Percentiles rank a stretch among this genome's conserved stretches.
Conservation (phyloP, 2,113 vertebrate species). For the Engraulis encrasicolus region DNA sequence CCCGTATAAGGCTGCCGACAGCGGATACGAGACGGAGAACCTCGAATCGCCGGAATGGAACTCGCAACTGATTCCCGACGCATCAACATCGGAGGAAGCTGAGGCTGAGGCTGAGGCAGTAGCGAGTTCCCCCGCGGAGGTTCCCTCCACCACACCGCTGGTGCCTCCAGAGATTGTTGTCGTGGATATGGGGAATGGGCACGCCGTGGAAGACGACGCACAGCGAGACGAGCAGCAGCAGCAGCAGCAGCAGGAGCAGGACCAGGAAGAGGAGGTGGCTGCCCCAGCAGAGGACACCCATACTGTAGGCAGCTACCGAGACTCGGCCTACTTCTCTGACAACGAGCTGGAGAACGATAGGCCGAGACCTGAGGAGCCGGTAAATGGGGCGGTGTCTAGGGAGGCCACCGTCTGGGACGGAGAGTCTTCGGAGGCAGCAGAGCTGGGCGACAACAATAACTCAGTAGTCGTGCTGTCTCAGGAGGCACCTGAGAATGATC, state of each 20-base stretch:
- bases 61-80: conserved; percentile 76
- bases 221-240: conserved; percentile 49
- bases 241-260: too few relatives aligned
- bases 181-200: conserved; percentile 71
- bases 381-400: conserved; percentile 32
- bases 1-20: conserved; percentile 92
- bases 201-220: conserved; percentile 25
- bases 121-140: conserved; percentile 37
- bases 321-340: conserved; percentile 98
- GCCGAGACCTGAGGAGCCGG: conserved; percentile 73
- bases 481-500: neutral
- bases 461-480: neutral
- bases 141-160: conserved; percentile 23
- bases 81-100: conserved; percentile 66
- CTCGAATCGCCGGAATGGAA: conserved; percentile 97
- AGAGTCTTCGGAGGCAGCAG: conserved; percentile 20
- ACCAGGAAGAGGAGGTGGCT: conserved; percentile 41
- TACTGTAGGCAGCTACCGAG: conserved; percentile 80
- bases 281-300: conserved; percentile 61
- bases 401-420: conserved; percentile 47
- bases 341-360: conserved; percentile 93
- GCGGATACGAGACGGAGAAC: conserved; percentile 97
- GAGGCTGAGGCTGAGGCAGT: too few relatives aligned
- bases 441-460: neutral
- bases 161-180: conserved; percentile 85